phyloP scores from a whole-genome alignment of 2,888 invertebrate species.

The Catocala fraxini region DNA sequence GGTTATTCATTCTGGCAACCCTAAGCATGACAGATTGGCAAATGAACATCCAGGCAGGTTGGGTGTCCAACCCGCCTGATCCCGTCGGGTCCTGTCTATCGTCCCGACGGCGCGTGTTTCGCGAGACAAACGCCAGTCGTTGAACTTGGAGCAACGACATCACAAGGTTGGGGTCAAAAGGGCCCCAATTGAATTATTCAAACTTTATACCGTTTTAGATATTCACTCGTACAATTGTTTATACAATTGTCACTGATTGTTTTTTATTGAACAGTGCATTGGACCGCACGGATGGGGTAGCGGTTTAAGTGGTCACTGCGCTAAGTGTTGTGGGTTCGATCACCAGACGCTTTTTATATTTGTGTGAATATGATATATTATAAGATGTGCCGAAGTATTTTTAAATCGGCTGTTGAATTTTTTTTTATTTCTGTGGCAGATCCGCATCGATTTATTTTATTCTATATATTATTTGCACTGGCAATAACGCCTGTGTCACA shows the following conservation, averaged over 20 bases:
- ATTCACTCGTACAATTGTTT: constrained; percentile 32
- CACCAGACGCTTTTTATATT: too few relatives aligned
- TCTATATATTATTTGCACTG: too few relatives aligned
- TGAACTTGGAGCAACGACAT: constrained; percentile 66
- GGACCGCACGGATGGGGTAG: not conserved
- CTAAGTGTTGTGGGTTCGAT: not conserved
- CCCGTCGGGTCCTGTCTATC: not conserved
- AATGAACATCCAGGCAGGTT: too few relatives aligned
- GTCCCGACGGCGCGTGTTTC: constrained; percentile 11
- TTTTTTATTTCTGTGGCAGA: too few relatives aligned
- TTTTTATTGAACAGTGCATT: constrained; percentile 30
- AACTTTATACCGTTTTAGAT: constrained; percentile 37
- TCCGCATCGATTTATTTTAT: too few relatives aligned
- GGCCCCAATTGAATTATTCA: constrained; percentile 63
- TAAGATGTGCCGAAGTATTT: too few relatives aligned
- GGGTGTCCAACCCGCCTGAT: too few relatives aligned
- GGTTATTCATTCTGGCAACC: too few relatives aligned
- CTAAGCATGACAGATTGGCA: too few relatives aligned
- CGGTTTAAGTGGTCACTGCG: not conserved
- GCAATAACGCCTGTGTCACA: too few relatives aligned
- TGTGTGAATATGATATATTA: too few relatives aligned
- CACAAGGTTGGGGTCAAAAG: constrained; percentile 76
- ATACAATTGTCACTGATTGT: constrained; percentile 49
- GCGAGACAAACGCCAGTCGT: constrained; percentile 23
- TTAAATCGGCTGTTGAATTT: too few relatives aligned